Evolutionary conservation across 2,797 vertebrate genomes (phyloP), one percentile per base, ranked within the genome.

Genomic region (Rachycentron canadum): DNA sequence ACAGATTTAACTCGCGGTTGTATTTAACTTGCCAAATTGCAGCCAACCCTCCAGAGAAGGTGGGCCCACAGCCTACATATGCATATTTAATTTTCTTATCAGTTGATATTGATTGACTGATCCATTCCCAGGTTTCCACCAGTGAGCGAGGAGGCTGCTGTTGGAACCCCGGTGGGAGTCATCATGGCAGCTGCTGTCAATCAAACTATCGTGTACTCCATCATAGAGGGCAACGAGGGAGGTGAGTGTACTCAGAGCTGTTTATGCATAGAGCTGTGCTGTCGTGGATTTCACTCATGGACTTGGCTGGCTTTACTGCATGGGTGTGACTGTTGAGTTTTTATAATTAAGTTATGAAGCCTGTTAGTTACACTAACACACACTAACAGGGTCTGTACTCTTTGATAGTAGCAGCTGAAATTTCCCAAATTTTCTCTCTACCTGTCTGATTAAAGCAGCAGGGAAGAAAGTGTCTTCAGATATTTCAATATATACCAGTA

Each of bases 201-300:
- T 94, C 97, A 99, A 92, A 97, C 96, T 0, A 94, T 99, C 1
- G 85, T 98, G 1, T 99, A 98, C 90, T 96, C 96, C 45, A 96
- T 99, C 73, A 93, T 96, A 28, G 91, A 96, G 47, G 97, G 97
- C 87, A 98, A 98, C 63, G 94, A 96, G 71, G 88, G 88, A 86
- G 92, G 93, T 92, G 85, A 91, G 92, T 69, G 10, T 13, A 49
- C 62, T 53, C 66, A 0, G 59, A 72, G 72, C 45, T 75, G 73
- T 76, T 66, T 67, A 71, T 50, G 55, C 34, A 3, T 59, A 0
- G 28, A 72, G 43, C 5, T 0, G 25, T 36, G 17, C 34, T 50
- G 61, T 21, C 40, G 50, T 16, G 4, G 12, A n/a, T 43, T 69
- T 49, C 8, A 50, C 7, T 8, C 26, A 19, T 41, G 26, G 65